Percentiles rank a stretch among this genome's conserved stretches.
phyloP scores from a whole-genome alignment of 2,113 vertebrate species.

The Antennarius striatus region DNA sequence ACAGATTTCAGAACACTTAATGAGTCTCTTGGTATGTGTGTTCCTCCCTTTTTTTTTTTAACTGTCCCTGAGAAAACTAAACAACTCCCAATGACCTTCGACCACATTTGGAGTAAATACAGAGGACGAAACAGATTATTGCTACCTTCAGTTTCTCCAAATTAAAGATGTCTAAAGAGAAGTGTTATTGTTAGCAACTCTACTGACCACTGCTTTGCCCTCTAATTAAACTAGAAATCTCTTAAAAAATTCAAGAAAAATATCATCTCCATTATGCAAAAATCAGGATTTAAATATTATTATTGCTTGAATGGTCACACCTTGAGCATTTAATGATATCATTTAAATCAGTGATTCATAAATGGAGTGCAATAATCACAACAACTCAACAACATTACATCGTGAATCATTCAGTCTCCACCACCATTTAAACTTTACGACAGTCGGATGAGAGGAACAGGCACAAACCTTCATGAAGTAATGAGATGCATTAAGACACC shows the following conservation, averaged over 20 bases:
- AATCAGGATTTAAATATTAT: slow-evolving; percentile 8
- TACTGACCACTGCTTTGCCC: slow-evolving; percentile 47
- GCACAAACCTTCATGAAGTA: slow-evolving; percentile 6
- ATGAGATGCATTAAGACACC: too few relatives aligned
- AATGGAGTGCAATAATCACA: too few relatives aligned
- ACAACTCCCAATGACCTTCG: slow-evolving; percentile 56
- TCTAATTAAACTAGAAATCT: slow-evolving; percentile 53
- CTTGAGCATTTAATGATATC: not conserved
- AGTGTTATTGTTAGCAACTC: slow-evolving; percentile 59
- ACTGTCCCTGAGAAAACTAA: slow-evolving; percentile 34
- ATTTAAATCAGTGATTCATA: not conserved
- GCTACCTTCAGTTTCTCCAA: slow-evolving; percentile 59
- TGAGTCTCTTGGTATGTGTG: slow-evolving; percentile 27
- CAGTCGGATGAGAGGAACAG: slow-evolving; percentile 44
- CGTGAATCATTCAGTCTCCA: not conserved
- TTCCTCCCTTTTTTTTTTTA: slow-evolving; percentile 22
- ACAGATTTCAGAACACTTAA: slow-evolving; percentile 31
- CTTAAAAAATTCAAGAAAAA: slow-evolving; percentile 15
- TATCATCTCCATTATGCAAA: slow-evolving; percentile 10
- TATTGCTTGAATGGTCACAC: not conserved
- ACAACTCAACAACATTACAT: too few relatives aligned
- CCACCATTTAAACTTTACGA: slow-evolving; percentile 21
- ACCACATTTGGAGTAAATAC: slow-evolving; percentile 54
- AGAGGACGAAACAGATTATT: slow-evolving; percentile 55
- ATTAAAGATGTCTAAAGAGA: slow-evolving; percentile 63